phyloP scores from a whole-genome alignment of 2,888 invertebrate genomes.

The Stenodema calcarata region DNA sequence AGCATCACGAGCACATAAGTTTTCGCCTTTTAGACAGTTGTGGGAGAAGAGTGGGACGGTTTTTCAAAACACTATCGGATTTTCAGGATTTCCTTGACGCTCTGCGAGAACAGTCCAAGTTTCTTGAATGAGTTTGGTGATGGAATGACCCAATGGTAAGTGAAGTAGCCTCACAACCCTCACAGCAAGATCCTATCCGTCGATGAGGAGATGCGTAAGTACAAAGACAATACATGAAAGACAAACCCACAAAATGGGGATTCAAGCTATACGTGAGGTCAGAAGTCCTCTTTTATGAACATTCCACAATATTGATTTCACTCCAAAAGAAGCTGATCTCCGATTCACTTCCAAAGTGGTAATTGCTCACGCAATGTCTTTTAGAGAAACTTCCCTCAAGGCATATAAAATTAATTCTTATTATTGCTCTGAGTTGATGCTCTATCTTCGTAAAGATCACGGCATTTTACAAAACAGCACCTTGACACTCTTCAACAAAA shows the following conservation, averaged over 20 bases:
- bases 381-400: conserved; percentile 48
- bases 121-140: too few species aligned
- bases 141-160: too few species aligned
- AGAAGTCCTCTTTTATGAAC: conserved; percentile 60
- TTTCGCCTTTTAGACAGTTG: too few species aligned
- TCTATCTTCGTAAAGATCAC: conserved; percentile 47
- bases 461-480: conserved; percentile 53
- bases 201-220: conserved; percentile 60
- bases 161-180: too few species aligned
- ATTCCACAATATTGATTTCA: conserved; percentile 56
- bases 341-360: conserved; percentile 59
- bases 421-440: background rate
- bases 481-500: background rate
- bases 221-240: conserved; percentile 60
- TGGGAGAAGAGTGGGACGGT: too few species aligned
- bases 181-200: conserved; percentile 48
- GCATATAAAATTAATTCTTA: conserved; percentile 48
- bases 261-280: conserved; percentile 60
- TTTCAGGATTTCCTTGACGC: too few species aligned
- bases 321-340: conserved; percentile 55
- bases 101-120: too few species aligned
- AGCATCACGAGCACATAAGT: too few species aligned
- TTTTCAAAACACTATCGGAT: too few species aligned
- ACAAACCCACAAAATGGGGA: conserved; percentile 61
- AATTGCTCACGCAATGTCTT: conserved; percentile 56